Evolutionary conservation across 1,140 invertebrate species (phyloP), one percentile per base, ranked within the genome.

Genomic region (Neodiprion virginianus): DNA sequence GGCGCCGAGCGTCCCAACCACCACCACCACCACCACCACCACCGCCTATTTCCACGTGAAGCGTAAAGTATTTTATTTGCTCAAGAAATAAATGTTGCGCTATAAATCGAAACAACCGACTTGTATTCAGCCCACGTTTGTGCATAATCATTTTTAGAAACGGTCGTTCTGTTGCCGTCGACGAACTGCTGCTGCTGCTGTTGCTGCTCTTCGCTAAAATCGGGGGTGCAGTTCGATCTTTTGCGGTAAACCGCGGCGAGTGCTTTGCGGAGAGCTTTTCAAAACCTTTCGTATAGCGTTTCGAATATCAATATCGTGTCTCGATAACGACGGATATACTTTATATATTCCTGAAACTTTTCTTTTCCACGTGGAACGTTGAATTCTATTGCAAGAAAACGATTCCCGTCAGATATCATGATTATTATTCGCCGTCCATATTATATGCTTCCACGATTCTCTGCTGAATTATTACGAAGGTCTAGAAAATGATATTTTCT

Each of bases 61-160:
- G 53, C 53, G 53, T 5, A 17, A 61, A 61, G 53, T 14, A 61
- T 61, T 61, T 61, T 61, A 61, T 61, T 61, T 61, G 53, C 53
- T 17, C 11, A 61, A 61, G 53, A 61, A 61, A 61, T 61, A 61
- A 61, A 61, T 61, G 53, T 61, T 61, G n/a, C 53, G 53, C 53
- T 61, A 61, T 17, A 17, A 8, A 61, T 61, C 53, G 53, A 17
- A 61, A 61, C 53, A 61, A 61, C 53, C 53, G 53, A 61, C 53
- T 61, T 8, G 53, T 61, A 61, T 61, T 61, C 53, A 8, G n/a
- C 11, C n/a, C 53, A 61, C 53, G 53, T 61, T 61, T 61, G 53
- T 61, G 53, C 53, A 61, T 61, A 61, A 61, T 61, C 53, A 61
- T 61, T 61, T 8, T 61, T 61, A 61, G 4, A 61, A 8, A 17